phyloP scores from a whole-genome alignment of 53 echinoderm and acorn worm species.

The Stichopus horrens region DNA sequence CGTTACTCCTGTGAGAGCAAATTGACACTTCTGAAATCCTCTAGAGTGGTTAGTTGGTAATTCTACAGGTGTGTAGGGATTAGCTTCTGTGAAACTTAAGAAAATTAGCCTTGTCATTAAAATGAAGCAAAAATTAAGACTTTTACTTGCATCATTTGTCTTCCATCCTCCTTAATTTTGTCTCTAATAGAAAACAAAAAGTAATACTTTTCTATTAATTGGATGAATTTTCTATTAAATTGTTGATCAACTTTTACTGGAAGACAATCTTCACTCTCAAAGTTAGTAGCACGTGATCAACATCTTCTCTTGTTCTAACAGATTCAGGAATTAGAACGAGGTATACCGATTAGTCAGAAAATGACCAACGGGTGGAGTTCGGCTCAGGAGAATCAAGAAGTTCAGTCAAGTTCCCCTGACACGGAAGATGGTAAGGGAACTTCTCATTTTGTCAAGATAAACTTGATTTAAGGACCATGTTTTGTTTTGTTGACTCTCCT shows the following conservation, averaged over 20 bases:
- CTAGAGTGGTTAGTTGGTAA: neutral
- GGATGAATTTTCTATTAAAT: no score
- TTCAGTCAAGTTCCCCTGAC: slow-evolving; percentile 28
- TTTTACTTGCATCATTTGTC: no score
- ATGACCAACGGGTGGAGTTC: slow-evolving; percentile 41
- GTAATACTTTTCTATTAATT: no score
- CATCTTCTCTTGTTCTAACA: neutral
- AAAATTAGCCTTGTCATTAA: neutral
- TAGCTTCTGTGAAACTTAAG: neutral
- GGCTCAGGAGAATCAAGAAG: neutral
- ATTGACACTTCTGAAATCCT: neutral
- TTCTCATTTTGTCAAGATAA: no score
- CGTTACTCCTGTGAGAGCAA: neutral
- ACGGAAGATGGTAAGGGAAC: slow-evolving; percentile 24
- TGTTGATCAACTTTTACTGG: no score
- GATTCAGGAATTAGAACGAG: slow-evolving; percentile 33
- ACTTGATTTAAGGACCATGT: no score
- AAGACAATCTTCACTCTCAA: no score
- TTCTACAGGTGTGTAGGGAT: neutral
- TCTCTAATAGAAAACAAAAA: no score
- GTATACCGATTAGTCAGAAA: slow-evolving; percentile 8
- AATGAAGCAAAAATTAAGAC: no score
- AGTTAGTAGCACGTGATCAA: no score
- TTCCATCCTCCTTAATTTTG: no score
- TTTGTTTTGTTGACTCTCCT: no score